These are phyloP conservation scores for Daubentonia madagascariensis DNA, from an alignment of 2,113 vertebrate species.

Conservation along the genomic window DNA sequence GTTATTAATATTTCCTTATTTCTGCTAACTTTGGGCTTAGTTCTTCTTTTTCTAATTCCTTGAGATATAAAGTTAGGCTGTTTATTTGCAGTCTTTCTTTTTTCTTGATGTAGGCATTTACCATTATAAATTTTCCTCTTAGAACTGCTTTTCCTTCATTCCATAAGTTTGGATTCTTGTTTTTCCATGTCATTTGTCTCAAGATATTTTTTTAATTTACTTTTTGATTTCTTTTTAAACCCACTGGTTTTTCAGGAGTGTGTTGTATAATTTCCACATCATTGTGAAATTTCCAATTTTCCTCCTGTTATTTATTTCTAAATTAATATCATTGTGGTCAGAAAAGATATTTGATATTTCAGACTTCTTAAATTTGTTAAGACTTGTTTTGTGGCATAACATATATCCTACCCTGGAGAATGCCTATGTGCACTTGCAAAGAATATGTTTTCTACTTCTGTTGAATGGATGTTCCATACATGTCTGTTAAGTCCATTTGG, in stretches of 20 bases:
- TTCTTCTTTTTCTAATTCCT: neutral
- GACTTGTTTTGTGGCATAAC: neutral
- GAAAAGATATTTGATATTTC: neutral
- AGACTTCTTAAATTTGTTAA: neutral
- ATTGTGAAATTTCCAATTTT: neutral
- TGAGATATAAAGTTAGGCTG: neutral
- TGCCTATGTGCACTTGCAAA: neutral
- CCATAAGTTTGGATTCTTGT: neutral
- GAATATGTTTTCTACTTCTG: neutral
- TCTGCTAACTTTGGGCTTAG: neutral
- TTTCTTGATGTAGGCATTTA: neutral
- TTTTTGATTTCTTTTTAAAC: neutral
- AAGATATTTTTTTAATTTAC: neutral
- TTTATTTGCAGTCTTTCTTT: neutral
- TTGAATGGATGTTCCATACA: neutral
- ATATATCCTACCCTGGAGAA: neutral
- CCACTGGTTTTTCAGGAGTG: neutral
- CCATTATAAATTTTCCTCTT: neutral
- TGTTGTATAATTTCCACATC: neutral
- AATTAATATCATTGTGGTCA: neutral
- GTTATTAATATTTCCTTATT: neutral
- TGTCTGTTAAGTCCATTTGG: neutral
- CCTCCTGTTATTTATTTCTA: neutral
- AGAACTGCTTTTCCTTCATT: neutral
- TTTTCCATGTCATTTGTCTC: neutral